phyloP scores from a whole-genome alignment of 2,888 invertebrate genomes.

The Scaptodrosophila latifasciaeformis region DNA sequence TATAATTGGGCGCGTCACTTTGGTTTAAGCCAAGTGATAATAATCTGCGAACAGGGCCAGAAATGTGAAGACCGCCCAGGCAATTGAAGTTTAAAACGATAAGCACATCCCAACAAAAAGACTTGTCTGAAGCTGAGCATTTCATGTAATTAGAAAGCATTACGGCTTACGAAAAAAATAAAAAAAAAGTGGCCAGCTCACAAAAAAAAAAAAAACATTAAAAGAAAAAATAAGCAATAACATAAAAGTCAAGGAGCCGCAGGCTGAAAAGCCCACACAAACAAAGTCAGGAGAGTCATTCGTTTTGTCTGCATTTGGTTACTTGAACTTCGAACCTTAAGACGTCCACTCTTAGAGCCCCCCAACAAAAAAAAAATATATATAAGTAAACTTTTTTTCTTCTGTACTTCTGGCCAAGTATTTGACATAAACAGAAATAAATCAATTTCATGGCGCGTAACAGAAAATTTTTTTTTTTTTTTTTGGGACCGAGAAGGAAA shows the following conservation, averaged over 20 bases:
- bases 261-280: constrained; percentile 13
- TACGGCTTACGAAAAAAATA: constrained; percentile 46
- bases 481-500: too few relatives aligned
- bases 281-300: not conserved
- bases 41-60: too few relatives aligned
- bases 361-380: constrained; percentile 27
- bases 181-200: constrained; percentile 21
- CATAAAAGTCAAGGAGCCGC: too few relatives aligned
- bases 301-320: not conserved
- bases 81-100: constrained; percentile 39
- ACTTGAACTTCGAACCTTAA: not conserved
- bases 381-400: constrained; percentile 41
- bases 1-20: constrained; percentile 45
- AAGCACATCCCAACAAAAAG: constrained; percentile 29
- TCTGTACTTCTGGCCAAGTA: too few relatives aligned
- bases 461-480: too few relatives aligned
- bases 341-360: constrained; percentile 15
- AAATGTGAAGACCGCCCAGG: too few relatives aligned
- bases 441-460: constrained; percentile 68
- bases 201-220: constrained; percentile 26
- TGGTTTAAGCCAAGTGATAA: constrained; percentile 27
- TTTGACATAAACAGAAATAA: constrained; percentile 64
- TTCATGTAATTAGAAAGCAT: constrained; percentile 63
- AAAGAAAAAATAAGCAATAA: constrained; percentile 17
- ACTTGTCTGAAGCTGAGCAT: constrained; percentile 19